phyloP scores from a whole-genome alignment of 2,888 invertebrate species.

The Muschampia plurimacula region DNA sequence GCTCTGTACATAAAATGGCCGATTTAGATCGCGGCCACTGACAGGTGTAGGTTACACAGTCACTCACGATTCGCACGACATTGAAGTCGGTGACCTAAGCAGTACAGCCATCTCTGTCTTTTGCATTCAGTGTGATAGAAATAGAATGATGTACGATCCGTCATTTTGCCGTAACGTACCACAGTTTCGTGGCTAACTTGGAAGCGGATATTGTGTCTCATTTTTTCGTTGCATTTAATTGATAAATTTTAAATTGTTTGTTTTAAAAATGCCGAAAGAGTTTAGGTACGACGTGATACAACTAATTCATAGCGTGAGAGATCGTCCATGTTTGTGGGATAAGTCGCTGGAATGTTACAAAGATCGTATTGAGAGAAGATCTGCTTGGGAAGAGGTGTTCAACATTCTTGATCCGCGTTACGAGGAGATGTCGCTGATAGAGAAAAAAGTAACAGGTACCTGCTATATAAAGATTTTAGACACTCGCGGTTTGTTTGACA shows the following conservation, averaged over 20 bases:
- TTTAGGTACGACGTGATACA: slow-evolving; percentile 71
- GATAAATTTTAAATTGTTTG: slow-evolving; percentile 17
- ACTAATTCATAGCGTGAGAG: slow-evolving; percentile 62
- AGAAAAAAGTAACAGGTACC: slow-evolving; percentile 66
- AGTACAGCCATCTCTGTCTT: slow-evolving; percentile 51
- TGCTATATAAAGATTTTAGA: slow-evolving; percentile 36
- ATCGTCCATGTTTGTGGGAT: slow-evolving; percentile 75
- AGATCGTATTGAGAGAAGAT: slow-evolving; percentile 68
- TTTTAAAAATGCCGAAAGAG: slow-evolving; percentile 58
- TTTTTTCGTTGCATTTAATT: slow-evolving; percentile 2
- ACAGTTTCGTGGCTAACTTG: slow-evolving; percentile 66
- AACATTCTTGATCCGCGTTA: slow-evolving; percentile 63
- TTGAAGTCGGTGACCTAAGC: slow-evolving; percentile 67
- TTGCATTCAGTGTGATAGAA: slow-evolving; percentile 46
- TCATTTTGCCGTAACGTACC: slow-evolving; percentile 52
- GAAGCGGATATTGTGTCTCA: slow-evolving; percentile 59
- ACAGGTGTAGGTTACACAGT: slow-evolving; percentile 48
- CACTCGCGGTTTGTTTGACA: too few relatives aligned
- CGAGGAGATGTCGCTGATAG: slow-evolving; percentile 65
- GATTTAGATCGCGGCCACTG: slow-evolving; percentile 4
- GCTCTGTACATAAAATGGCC: too few relatives aligned
- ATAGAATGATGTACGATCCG: slow-evolving; percentile 62
- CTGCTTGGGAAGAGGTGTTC: slow-evolving; percentile 77
- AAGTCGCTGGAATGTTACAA: slow-evolving; percentile 72
- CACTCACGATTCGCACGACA: slow-evolving; percentile 31